Evolutionary conservation across 2,113 vertebrate species (phyloP), one percentile per base, ranked within the genome.

Genomic region (Ciconia maguari): DNA sequence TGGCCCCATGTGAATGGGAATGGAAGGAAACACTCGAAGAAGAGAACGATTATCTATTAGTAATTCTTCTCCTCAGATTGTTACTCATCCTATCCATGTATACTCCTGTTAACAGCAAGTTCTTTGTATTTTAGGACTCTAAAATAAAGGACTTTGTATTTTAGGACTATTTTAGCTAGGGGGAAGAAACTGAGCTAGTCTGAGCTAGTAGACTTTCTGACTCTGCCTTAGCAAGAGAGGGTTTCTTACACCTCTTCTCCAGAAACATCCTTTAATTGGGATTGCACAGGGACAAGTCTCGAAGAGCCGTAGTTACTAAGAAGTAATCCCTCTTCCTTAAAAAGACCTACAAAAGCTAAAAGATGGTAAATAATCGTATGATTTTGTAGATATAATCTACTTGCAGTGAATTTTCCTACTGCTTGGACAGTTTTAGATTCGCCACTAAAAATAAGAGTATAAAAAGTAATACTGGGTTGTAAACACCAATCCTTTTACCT

Each of bases 41-140:
- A 41, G 36, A 42, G 64, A 79, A 58, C 0, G 0, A 18, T 68
- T 6, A 10, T 34, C 11, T 15, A 0, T 34, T 49, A 54, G 61
- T 38, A 65, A 72, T 61, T 93, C 32, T 70, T 84, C 32, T 61
- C 32, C 38, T 68, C n/a, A 25, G 30, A 17, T 64, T 74, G 20
- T 74, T 65, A 27, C 41, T 69, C 42, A 30, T 38, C 21, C 14
- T 41, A 13, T 22, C 18, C 10, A 4, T 6, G 15, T 55, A 2
- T 30, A 6, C 22, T 69, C 70, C 34, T 13, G 7, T 22, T 68
- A 51, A 34, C 16, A 52, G 42, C 16, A 62, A 74, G 11, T 25
- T 52, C 15, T 69, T 61, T 26, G 5, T 24, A 7, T 64, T 81
- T 60, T 70, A 68, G 38, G n/a, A 16, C 30, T 70, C 0, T 41